A percentile compares a stretch with the other conserved stretches of the same genome.
Evolutionary conservation across 2,113 vertebrate species (phyloP).

Genomic region (Oreochromis spilurus): DNA sequence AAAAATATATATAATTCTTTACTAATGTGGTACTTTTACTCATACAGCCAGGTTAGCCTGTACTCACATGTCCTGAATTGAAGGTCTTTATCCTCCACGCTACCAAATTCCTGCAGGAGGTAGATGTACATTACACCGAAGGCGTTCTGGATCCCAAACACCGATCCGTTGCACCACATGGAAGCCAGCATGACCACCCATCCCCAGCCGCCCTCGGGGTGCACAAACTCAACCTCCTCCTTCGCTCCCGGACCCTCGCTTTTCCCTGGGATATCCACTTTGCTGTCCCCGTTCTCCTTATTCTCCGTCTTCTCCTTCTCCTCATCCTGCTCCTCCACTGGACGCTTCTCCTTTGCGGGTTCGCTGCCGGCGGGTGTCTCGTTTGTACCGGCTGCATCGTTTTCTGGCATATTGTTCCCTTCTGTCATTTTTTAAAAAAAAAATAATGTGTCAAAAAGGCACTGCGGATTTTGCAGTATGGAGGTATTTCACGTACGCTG

Average conservation of each 20-base stretch:
- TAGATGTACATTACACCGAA: slow-evolving; percentile 87
- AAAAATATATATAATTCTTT: background rate
- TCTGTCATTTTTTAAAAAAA: slow-evolving; percentile 22
- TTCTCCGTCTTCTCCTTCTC: background rate
- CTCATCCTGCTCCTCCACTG: background rate
- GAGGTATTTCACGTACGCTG: background rate
- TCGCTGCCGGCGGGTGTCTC: background rate
- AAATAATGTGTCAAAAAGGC: background rate
- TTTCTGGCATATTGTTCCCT: slow-evolving; percentile 11
- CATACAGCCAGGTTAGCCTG: background rate
- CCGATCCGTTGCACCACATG: slow-evolving; percentile 97
- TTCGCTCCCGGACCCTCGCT: background rate
- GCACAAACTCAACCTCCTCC: slow-evolving; percentile 54
- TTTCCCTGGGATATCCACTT: background rate
- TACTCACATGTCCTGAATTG: slow-evolving; percentile 86
- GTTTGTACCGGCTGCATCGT: background rate
- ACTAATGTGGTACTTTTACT: background rate
- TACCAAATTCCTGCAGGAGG: slow-evolving; percentile 80
- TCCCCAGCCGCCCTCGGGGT: slow-evolving; percentile 95
- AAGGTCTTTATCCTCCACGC: slow-evolving; percentile 72
- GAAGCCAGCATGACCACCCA: slow-evolving; percentile 95
- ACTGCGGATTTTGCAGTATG: background rate
- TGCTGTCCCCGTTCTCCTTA: slow-evolving; percentile 41
- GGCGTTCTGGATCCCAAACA: slow-evolving; percentile 96
- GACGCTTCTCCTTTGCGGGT: background rate